Base-by-base conservation (phyloP, 2,888 invertebrate species). In the Microplitis manilae region DNA sequence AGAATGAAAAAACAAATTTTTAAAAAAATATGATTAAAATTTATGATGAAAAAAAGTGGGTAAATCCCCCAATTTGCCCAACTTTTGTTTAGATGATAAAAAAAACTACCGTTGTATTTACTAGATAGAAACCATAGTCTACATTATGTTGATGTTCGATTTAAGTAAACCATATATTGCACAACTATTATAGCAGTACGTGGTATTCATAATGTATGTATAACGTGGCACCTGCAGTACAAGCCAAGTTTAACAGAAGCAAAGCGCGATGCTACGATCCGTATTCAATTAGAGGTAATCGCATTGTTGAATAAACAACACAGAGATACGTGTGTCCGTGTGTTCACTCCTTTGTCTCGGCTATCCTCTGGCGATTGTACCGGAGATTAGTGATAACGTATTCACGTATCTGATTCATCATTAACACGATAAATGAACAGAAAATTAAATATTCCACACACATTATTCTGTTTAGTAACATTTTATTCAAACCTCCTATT, bases 201-300 rank as follows among this genome's bases (percentile, higher is more conserved):
- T 50, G 50, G 50, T 67, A 73, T 65, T 67, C 59, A 67, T 67
- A 75, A 75, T 64, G 40, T 38, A 69, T 75, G 62, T 62, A 62
- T 64, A 70, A 30, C n/a, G 17, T 30, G 20, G 64, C 9, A 64
- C 40, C 64, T 38, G 30, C 4, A 50, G 13, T 8, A 61, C 9
- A 38, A 38, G n/a, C 62, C 20, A 50, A 50, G 50, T 15, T 64
- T 17, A 68, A 75, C 72, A 76, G 50, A 73, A 76, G 75, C 75
- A 72, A 69, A 60, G 70, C 77, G 6, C 68, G 59, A 73, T 73
- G 70, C 73, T 77, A 50, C 80, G 82, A 85, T 83, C 83, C 81
- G 83, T 84, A 85, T 85, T 84, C 84, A 84, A 86, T 86, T 86
- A 85, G 75, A 79, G 76, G 71, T 86, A 85, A 86, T 85, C 81